Percentiles rank a stretch among this genome's conserved stretches.
Evolutionary conservation across 1,140 invertebrate genomes (phyloP).

Genomic region (Lasaia peninsularis): DNA sequence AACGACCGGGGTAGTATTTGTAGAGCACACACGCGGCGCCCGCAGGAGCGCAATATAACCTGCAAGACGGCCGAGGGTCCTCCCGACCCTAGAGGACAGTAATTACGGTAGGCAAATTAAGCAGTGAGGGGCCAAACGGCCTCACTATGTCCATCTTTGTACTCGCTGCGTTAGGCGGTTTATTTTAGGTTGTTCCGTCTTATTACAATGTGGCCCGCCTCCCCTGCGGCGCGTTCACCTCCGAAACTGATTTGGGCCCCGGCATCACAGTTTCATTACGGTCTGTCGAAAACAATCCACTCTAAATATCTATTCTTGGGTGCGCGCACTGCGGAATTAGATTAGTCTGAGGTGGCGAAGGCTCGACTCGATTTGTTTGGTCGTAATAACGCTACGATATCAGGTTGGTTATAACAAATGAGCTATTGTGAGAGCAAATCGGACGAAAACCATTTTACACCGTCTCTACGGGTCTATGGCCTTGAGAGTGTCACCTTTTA

Average conservation of each 20-base stretch:
- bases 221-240: conserved; percentile 72
- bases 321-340: conserved; percentile 71
- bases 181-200: conserved; percentile 76
- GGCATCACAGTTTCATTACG: conserved; percentile 75
- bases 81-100: conserved; percentile 73
- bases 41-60: conserved; percentile 71
- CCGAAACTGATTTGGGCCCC: conserved; percentile 71
- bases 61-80: conserved; percentile 67
- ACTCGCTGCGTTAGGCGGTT: conserved; percentile 54
- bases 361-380: conserved; percentile 75
- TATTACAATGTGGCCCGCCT: conserved; percentile 73
- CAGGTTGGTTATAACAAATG: conserved; percentile 74
- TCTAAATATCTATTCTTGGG: conserved; percentile 77
- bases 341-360: conserved; percentile 77
- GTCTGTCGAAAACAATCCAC: conserved; percentile 77
- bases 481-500: conserved; percentile 18
- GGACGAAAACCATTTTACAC: conserved; percentile 63
- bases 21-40: conserved; percentile 68
- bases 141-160: conserved; percentile 72
- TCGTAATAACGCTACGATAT: conserved; percentile 73
- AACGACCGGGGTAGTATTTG: conserved; percentile 74
- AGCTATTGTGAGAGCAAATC: conserved; percentile 72
- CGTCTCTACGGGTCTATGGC: conserved; percentile 61
- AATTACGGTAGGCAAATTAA: conserved; percentile 79
- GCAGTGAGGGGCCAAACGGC: conserved; percentile 69